A percentile compares a stretch with the other conserved stretches of the same genome.
Evolutionary conservation across 1,140 invertebrate species (phyloP).

Genomic region (Thaumatotibia leucotreta): DNA sequence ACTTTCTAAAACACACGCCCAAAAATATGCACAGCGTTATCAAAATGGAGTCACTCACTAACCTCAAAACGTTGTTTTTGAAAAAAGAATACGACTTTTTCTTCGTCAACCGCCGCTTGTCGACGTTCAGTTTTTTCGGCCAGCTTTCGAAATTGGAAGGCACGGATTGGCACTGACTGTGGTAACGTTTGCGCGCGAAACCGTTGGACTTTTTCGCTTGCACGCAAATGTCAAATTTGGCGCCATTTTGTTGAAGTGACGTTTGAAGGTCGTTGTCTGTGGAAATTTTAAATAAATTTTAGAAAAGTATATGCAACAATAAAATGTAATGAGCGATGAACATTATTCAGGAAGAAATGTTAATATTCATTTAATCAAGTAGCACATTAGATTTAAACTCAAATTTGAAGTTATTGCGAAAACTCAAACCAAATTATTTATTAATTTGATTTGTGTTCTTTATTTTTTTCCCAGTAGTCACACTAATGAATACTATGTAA

Average conservation of each 20-base stretch:
- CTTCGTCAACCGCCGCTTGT: slow-evolving; percentile 50
- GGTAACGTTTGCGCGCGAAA: slow-evolving; percentile 76
- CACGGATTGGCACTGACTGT: slow-evolving; percentile 77
- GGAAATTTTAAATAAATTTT: neutral
- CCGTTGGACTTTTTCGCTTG: slow-evolving; percentile 78
- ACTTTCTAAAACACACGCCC: slow-evolving; percentile 54
- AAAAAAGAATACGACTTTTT: slow-evolving; percentile 37
- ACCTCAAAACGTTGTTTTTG: slow-evolving; percentile 39
- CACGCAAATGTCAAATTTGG: slow-evolving; percentile 78
- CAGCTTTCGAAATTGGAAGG: slow-evolving; percentile 60
- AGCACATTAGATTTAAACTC: too few relatives aligned
- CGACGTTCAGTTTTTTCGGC: slow-evolving; percentile 48
- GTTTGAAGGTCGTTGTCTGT: slow-evolving; percentile 49
- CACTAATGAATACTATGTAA: too few relatives aligned
- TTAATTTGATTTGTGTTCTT: too few relatives aligned
- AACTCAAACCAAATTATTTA: too few relatives aligned
- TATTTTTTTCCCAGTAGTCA: too few relatives aligned
- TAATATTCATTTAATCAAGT: too few relatives aligned
- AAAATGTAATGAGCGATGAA: neutral
- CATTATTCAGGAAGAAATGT: too few relatives aligned
- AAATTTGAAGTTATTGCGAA: too few relatives aligned
- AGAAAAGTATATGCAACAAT: neutral
- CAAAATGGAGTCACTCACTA: slow-evolving; percentile 62
- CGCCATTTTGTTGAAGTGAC: slow-evolving; percentile 41
- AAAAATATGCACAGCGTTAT: slow-evolving; percentile 68